Percentiles rank a stretch among this genome's conserved stretches.
Evolutionary conservation across 2,113 vertebrate genomes (phyloP).

Genomic region (Dromaius novaehollandiae): DNA sequence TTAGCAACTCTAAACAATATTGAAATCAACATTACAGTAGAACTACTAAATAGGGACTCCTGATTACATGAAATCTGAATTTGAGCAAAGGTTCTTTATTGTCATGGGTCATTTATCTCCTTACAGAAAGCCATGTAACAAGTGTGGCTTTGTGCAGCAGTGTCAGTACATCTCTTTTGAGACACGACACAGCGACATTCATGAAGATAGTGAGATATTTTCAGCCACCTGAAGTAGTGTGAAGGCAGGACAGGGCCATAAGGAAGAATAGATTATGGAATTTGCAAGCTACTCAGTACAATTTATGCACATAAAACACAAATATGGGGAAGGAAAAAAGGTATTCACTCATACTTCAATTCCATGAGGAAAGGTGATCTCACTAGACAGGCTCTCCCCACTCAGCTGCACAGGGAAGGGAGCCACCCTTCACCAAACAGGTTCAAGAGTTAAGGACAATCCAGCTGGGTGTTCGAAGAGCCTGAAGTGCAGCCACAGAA

Average conservation of each 20-base stretch:
- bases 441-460: neutral
- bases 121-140: neutral
- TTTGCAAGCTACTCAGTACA: neutral
- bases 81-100: neutral
- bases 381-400: neutral
- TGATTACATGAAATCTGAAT: neutral
- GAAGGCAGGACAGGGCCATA: neutral
- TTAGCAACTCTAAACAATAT: neutral
- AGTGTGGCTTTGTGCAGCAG: neutral
- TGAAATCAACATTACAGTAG: no score
- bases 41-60: neutral
- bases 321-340: neutral
- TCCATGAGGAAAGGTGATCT: neutral
- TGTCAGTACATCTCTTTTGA: neutral
- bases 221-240: neutral
- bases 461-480: neutral
- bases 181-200: neutral
- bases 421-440: neutral
- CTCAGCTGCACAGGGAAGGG: accelerated
- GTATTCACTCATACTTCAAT: neutral
- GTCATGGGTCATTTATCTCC: neutral
- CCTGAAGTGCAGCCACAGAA: neutral
- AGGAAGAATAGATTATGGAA: neutral
- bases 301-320: neutral
- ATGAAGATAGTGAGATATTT: neutral